Percentiles rank a stretch among this genome's conserved stretches.
phyloP scores from a whole-genome alignment of 2,888 invertebrate genomes.

The Harmothoe impar region DNA sequence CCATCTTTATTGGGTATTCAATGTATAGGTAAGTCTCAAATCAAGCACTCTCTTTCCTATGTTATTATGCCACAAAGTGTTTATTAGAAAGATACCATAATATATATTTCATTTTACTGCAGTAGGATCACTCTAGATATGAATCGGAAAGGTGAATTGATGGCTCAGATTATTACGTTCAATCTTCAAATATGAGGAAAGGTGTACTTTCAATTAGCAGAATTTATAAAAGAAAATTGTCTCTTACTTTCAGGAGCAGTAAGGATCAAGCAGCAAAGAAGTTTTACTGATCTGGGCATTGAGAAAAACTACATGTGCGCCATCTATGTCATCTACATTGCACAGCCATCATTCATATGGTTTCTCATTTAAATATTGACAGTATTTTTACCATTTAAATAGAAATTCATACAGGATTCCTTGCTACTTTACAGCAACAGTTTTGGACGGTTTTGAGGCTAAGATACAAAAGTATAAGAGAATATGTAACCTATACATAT shows the following conservation, averaged over 20 bases:
- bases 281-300: constrained; percentile 67
- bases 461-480: too few relatives aligned
- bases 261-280: constrained; percentile 72
- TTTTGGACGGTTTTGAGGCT: too few relatives aligned
- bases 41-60: neutral
- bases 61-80: neutral
- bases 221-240: neutral
- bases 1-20: constrained; percentile 78
- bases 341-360: neutral
- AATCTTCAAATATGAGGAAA: neutral
- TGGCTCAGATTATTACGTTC: neutral
- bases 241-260: constrained; percentile 66
- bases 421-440: too few relatives aligned
- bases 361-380: neutral
- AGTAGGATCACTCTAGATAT: neutral
- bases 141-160: neutral
- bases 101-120: neutral
- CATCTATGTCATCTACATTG: neutral
- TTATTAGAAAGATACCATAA: too few relatives aligned
- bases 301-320: neutral
- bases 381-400: neutral
- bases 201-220: neutral
- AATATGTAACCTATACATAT: too few relatives aligned
- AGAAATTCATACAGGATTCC: neutral
- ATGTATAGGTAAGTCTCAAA: constrained; percentile 77